Base-by-base conservation (phyloP, 2,888 invertebrate genomes). In the Platycnemis pennipes region DNA sequence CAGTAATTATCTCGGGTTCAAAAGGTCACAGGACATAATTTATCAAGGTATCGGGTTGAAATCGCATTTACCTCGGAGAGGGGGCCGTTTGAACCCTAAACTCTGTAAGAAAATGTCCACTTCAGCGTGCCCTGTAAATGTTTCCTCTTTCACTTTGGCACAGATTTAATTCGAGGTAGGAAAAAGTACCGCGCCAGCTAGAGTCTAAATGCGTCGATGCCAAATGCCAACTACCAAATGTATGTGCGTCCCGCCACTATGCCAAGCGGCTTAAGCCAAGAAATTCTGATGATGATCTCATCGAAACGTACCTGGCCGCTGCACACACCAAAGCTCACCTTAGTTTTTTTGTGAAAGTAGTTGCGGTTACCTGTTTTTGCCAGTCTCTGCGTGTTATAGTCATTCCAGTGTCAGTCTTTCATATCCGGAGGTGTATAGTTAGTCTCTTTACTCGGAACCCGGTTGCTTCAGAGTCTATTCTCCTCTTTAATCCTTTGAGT, bases 261-360 rank as follows among this genome's bases (percentile, higher is more conserved):
- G 37, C 31, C 37, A 31, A 37, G 77, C 16, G 77, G 77, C 77
- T 26, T 37, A n/a, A 37, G 37, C 77, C 8, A 77, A 16, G 77
- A 26, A 77, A 22, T 37, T 11, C 37, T 31, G 16, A 31, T 77
- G 77, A 77, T 77, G 77, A 77, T 77, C 77, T 77, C 77, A 77
- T 37, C 37, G 37, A 77, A 77, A 77, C 77, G 77, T 77, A 77
- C 77, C 77, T 77, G 31, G 77, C 31, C 77, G 37, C 77, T 77
- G 77, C 8, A 37, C 8, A 31, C 31, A 69, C 31, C 69, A 69
- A 69, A 31, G 69, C 31, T 69, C 69, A 37, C 37, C 37, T 37
- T 77, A 77, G 77, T 77, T 22, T 37, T n/a, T 49, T 77, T 37
- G 63, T n/a, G 13, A 69, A 1, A 69, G 69, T 77, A 77, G 77